A percentile compares a stretch with the other conserved stretches of the same genome.
phyloP scores from a whole-genome alignment of 2,113 vertebrate genomes.

The Cebidichthys violaceus region DNA sequence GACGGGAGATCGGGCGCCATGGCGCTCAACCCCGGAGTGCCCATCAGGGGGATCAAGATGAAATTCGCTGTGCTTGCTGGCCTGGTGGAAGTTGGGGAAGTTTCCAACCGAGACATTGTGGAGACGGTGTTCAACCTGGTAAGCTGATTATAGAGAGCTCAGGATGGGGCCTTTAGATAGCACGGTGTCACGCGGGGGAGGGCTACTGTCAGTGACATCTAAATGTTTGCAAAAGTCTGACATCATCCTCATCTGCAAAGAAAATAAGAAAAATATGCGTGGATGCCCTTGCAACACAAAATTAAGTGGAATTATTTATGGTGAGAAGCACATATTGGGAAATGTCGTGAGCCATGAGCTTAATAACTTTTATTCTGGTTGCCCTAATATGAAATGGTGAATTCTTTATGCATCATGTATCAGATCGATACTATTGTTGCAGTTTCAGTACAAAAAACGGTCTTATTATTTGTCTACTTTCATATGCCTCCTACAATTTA shows the following conservation, averaged over 20 bases:
- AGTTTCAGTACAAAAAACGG: background rate
- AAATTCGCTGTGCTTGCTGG: conserved; percentile 96
- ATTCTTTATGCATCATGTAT: background rate
- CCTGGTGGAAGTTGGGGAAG: conserved; percentile 95
- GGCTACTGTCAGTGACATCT: conserved; percentile 18
- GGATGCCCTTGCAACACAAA: background rate
- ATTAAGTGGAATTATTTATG: background rate
- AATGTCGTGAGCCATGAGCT: conserved; percentile 9
- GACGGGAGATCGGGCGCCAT: conserved; percentile 65
- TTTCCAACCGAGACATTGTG: conserved; percentile 93
- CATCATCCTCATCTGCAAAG: conserved; percentile 26
- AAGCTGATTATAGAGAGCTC: conserved; percentile 81
- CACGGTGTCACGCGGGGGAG: conserved; percentile 31
- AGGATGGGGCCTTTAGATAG: conserved; percentile 62
- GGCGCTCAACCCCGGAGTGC: conserved; percentile 88
- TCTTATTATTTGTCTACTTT: background rate
- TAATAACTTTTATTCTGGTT: conserved; percentile 8
- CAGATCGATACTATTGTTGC: background rate
- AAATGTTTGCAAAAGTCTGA: conserved; percentile 30
- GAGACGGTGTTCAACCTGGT: conserved; percentile 98
- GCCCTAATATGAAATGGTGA: background rate
- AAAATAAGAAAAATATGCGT: background rate
- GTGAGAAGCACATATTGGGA: background rate
- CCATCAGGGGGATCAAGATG: conserved; percentile 95
- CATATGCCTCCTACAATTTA: background rate